Conservation (phyloP, 2,888 invertebrate genomes). For the Cancer borealis region DNA sequence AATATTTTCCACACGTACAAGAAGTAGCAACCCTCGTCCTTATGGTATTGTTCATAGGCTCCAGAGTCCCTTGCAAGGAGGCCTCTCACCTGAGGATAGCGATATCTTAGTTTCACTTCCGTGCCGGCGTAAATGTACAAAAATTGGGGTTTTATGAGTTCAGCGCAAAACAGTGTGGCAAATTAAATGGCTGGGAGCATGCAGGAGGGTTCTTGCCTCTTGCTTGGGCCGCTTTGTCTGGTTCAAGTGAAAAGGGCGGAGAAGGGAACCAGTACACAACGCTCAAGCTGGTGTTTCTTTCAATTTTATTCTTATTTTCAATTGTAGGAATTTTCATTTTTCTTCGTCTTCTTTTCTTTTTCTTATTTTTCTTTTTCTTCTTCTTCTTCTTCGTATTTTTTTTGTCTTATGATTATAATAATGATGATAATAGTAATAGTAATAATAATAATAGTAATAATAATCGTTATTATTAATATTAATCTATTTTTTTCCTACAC, state of each 20-base stretch:
- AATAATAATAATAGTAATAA: no score
- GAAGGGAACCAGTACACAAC: neutral
- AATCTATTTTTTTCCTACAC: no score
- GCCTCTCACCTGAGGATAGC: neutral
- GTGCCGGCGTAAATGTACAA: neutral
- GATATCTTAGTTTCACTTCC: neutral
- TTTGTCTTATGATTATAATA: no score
- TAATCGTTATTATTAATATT: no score
- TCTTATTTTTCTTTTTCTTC: no score
- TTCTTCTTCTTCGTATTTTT: no score
- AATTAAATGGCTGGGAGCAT: constrained; percentile 6
- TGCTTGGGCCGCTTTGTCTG: neutral
- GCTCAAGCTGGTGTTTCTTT: no score
- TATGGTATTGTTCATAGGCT: neutral
- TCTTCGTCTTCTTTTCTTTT: no score
- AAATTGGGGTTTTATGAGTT: neutral
- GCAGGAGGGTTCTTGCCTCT: constrained; percentile 4
- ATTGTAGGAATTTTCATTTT: no score
- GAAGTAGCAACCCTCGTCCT: neutral
- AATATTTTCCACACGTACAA: neutral
- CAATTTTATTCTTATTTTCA: no score
- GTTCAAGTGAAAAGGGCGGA: neutral
- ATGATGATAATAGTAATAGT: no score
- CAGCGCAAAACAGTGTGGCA: constrained; percentile 26
- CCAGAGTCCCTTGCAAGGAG: constrained; percentile 5